A percentile compares a stretch with the other conserved stretches of the same genome.
phyloP scores from a whole-genome alignment of 1,140 invertebrate genomes.

The Adoxophyes honmai region DNA sequence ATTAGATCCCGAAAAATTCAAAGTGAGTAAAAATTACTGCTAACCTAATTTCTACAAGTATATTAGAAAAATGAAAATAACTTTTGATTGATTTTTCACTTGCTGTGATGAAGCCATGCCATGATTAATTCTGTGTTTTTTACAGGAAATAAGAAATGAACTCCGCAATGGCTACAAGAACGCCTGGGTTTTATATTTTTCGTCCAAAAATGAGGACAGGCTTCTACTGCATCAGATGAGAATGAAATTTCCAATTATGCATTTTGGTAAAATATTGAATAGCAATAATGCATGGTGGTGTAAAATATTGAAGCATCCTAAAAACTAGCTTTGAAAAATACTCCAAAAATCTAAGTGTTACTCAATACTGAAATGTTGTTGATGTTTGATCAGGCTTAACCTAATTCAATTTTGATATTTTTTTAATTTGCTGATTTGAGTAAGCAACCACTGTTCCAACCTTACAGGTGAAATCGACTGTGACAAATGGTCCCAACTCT shows the following conservation, averaged over 20 bases:
- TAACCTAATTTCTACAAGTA: background rate
- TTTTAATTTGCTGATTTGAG: too few species aligned
- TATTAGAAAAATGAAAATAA: background rate
- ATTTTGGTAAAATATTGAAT: conserved; percentile 66
- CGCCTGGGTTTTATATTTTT: conserved; percentile 56
- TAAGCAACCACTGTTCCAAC: background rate
- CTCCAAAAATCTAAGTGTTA: too few species aligned
- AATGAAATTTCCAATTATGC: conserved; percentile 35
- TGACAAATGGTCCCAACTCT: conserved; percentile 34
- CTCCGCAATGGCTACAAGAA: conserved; percentile 36
- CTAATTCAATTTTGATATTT: too few species aligned
- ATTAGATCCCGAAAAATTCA: conserved; percentile 47
- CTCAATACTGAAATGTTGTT: too few species aligned
- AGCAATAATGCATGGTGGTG: too few species aligned
- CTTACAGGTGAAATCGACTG: conserved; percentile 50
- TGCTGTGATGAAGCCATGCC: too few species aligned
- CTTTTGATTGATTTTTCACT: background rate
- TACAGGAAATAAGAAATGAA: conserved; percentile 48
- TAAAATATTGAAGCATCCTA: too few species aligned
- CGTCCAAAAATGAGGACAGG: conserved; percentile 31
- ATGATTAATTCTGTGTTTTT: background rate
- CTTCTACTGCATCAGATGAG: conserved; percentile 48
- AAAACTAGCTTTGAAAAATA: too few species aligned
- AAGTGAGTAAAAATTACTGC: conserved; percentile 33
- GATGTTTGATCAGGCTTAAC: too few species aligned